Evolutionary conservation across 2,113 vertebrate species (phyloP).

Genomic region (Thalassarche chlororhynchos): DNA sequence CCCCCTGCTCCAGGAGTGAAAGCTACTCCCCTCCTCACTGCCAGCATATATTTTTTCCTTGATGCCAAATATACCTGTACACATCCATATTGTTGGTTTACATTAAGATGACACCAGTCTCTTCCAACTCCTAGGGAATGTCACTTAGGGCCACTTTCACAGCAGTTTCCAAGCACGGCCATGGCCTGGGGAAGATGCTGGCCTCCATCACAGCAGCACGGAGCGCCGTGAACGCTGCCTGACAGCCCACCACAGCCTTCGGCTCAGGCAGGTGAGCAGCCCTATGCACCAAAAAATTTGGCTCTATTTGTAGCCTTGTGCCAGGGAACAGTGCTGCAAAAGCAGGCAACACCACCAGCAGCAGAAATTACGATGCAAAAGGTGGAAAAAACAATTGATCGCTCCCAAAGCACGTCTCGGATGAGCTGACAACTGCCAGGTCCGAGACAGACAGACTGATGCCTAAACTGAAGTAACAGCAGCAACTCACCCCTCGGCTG

Average conservation of each 20-base stretch:
- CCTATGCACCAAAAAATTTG: neutral
- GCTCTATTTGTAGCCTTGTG: neutral
- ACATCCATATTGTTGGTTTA: neutral
- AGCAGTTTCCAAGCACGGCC: neutral
- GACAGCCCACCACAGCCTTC: neutral
- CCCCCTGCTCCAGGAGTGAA: neutral
- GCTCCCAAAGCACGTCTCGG: neutral
- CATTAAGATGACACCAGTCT: fast-evolving
- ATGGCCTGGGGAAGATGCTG: neutral
- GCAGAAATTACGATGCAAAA: neutral
- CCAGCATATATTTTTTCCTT: neutral
- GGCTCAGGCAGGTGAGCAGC: neutral
- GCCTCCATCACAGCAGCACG: neutral
- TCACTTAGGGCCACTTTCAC: neutral
- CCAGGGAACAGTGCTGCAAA: neutral
- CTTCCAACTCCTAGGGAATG: neutral
- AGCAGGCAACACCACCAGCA: neutral
- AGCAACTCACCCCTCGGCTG: neutral
- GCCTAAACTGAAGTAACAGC: neutral
- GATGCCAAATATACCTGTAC: neutral
- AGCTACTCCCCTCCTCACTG: neutral
- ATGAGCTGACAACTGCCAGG: neutral
- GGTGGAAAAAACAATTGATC: neutral
- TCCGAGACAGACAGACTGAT: neutral
- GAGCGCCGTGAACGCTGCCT: neutral